Evolutionary conservation across 2,113 vertebrate genomes (phyloP), one percentile per base, ranked within the genome.

Genomic region (Salvator merianae): DNA sequence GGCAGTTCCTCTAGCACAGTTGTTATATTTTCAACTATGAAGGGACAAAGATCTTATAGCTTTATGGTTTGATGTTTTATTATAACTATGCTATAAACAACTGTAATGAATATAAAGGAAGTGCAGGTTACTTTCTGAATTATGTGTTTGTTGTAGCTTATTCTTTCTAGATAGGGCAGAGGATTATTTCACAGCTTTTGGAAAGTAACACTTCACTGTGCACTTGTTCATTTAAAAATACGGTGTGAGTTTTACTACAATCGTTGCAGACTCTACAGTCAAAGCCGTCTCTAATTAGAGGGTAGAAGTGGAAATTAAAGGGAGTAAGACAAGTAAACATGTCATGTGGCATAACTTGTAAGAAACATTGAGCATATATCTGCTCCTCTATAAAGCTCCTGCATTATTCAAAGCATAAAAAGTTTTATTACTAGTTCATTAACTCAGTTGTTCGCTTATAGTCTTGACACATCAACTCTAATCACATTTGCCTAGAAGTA

Each of bases 141-240:
- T 94, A 90, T 88, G 92, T 91, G 87, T 90, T 92, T 88, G 92
- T 91, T 84, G 91, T 89, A 84, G 71, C 86, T 92, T 83, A 94
- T 92, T 93, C 83, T 89, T 86, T 94, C 80, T 91, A 77, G 78
- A 89, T 90, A 70, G 88, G 86, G 93, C 85, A 89, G 82, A 85
- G 85, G 91, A 89, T 89, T 59, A 59, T 59, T 85, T 84, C 87
- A 92, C 87, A 90, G 88, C 62, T 84, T n/a, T 88, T 76, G 90
- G 89, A 88, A 86, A 93, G 89, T 87, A 94, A 94, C 85, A 87
- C 76, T 65, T 94, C 87, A 82, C 87, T 87, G 83, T 83, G 88
- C 88, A 91, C 88, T 90, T 91, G 77, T 75, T 88, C 86, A 92
- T 87, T 89, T 85, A 94, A 90, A 88, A 38, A 86, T 89, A 93